Percentiles rank a stretch among this genome's conserved stretches.
These are phyloP conservation scores for Bacillus rossius DNA, from an alignment of 1,140 invertebrate species.

Conservation along the genomic window DNA sequence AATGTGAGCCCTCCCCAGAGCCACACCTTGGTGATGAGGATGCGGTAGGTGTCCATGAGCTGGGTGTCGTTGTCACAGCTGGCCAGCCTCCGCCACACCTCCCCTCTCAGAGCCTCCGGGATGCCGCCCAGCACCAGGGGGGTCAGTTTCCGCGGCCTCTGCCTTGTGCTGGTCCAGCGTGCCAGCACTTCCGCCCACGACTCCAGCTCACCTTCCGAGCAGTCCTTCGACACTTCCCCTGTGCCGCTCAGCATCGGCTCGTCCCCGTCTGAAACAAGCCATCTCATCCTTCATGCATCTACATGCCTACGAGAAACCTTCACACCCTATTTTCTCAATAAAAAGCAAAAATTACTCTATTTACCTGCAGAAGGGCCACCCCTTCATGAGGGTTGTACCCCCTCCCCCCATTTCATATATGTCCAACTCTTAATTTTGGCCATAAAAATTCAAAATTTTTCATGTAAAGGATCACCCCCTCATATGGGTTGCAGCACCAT, in stretches of 20 bases:
- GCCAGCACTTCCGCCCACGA: conserved; percentile 88
- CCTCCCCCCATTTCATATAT: too few species aligned
- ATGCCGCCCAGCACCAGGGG: conserved; percentile 82
- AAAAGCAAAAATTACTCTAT: too few species aligned
- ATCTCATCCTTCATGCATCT: too few species aligned
- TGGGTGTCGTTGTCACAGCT: conserved; percentile 75
- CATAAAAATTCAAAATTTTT: too few species aligned
- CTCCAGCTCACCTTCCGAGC: conserved; percentile 84
- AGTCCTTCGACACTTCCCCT: conserved; percentile 94
- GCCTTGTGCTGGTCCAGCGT: conserved; percentile 63
- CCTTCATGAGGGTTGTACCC: too few species aligned
- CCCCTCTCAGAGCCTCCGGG: conserved; percentile 91
- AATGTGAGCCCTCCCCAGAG: too few species aligned
- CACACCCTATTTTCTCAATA: too few species aligned
- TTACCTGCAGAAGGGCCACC: too few species aligned
- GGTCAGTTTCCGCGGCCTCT: conserved; percentile 68
- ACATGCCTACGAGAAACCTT: too few species aligned
- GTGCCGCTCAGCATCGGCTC: conserved; percentile 95
- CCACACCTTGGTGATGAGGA: conserved; percentile 82
- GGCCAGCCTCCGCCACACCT: conserved; percentile 95
- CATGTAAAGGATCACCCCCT: too few species aligned
- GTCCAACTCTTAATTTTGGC: too few species aligned
- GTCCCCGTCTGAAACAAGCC: conserved; percentile 83
- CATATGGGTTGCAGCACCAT: too few species aligned
- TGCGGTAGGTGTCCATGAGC: conserved; percentile 88